Evolutionary conservation across 2,113 vertebrate genomes (phyloP).

Genomic region (Cheirogaleus medius): DNA sequence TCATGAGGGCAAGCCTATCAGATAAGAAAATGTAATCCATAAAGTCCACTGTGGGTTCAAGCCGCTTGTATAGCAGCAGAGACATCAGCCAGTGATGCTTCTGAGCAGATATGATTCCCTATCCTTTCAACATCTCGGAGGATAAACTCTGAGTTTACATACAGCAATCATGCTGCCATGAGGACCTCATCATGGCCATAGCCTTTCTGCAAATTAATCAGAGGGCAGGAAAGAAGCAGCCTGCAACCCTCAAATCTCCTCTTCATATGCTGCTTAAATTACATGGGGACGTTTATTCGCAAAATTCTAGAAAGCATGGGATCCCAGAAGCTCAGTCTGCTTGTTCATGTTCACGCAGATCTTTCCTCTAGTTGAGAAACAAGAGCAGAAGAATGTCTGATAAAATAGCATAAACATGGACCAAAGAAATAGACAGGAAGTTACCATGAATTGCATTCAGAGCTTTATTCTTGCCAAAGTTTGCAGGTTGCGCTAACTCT

Average conservation of each 20-base stretch:
- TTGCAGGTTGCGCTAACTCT: not conserved
- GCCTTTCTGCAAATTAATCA: not conserved
- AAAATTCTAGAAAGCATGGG: not conserved
- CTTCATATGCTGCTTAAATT: not conserved
- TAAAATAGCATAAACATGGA: not conserved
- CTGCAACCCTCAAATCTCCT: not conserved
- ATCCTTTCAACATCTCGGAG: not conserved
- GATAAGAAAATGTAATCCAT: not conserved
- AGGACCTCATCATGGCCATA: not conserved
- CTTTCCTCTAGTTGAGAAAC: not conserved
- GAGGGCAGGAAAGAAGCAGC: not conserved
- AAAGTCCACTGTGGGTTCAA: not conserved
- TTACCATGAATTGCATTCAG: not conserved
- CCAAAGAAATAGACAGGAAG: not conserved
- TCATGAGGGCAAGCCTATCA: not conserved
- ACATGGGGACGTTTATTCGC: not conserved
- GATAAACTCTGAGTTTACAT: not conserved
- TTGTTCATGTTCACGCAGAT: not conserved
- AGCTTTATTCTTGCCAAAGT: conserved; percentile 77
- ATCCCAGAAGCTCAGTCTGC: not conserved
- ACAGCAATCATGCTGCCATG: not conserved
- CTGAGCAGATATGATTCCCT: not conserved
- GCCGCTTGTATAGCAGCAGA: not conserved
- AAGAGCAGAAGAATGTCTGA: not conserved
- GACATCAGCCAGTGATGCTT: not conserved